Conservation (phyloP, 2,888 invertebrate species). For the Eristalinus sepulchralis region DNA sequence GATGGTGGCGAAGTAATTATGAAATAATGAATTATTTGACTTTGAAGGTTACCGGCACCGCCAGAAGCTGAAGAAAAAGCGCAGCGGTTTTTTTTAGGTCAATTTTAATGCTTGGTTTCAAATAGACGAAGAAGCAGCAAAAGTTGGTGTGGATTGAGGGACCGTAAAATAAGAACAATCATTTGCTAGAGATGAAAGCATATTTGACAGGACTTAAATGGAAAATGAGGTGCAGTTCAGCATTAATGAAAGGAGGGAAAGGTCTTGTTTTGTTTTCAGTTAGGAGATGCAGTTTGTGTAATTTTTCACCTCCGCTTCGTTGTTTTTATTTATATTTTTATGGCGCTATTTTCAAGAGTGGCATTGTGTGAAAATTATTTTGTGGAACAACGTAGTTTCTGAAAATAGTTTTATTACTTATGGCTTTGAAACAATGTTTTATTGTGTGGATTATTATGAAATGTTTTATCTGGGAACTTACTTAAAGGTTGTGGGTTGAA, state of each 20-base stretch:
- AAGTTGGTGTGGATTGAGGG: not conserved
- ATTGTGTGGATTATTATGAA: no score
- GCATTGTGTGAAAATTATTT: not conserved
- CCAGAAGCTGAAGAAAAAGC: conserved; percentile 28
- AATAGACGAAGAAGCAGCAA: conserved; percentile 3
- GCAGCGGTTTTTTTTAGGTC: conserved; percentile 33
- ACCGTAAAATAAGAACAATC: conserved; percentile 22
- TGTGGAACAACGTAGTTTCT: no score
- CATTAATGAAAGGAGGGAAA: not conserved
- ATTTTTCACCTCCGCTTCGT: not conserved
- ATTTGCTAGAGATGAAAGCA: conserved; percentile 31
- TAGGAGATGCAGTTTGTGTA: not conserved
- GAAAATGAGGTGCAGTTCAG: conserved; percentile 39
- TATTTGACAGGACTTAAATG: conserved; percentile 39
- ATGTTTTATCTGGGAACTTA: no score
- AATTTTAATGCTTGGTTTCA: conserved; percentile 42
- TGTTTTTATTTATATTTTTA: not conserved
- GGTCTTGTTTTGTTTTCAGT: not conserved
- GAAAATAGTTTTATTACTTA: no score
- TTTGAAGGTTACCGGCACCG: conserved; percentile 34
- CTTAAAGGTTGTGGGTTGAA: no score
- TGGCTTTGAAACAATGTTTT: no score
- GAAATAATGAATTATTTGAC: conserved; percentile 65
- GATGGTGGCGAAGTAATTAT: conserved; percentile 53
- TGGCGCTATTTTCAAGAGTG: not conserved